phyloP scores from a whole-genome alignment of 2,797 vertebrate species.

The Hydrophis major region DNA sequence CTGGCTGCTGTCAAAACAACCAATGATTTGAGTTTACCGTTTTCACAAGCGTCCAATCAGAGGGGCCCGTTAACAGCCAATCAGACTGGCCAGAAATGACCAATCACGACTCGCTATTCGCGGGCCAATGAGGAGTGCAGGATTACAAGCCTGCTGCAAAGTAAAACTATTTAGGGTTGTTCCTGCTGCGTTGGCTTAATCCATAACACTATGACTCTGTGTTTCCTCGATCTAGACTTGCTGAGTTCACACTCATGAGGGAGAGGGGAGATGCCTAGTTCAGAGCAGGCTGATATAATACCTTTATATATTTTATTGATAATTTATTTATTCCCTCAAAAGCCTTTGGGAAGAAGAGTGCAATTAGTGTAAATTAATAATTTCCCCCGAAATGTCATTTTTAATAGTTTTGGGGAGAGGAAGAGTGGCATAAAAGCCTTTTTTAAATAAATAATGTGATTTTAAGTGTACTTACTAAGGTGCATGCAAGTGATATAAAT shows the following conservation, averaged over 20 bases:
- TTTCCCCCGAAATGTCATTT: background rate
- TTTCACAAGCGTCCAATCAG: too few relatives aligned
- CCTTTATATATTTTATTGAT: background rate
- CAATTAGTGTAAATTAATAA: background rate
- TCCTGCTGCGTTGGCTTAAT: too few relatives aligned
- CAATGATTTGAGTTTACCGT: too few relatives aligned
- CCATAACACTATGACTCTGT: background rate
- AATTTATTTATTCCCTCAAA: background rate
- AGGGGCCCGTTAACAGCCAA: too few relatives aligned
- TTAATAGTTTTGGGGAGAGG: background rate
- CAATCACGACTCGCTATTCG: too few relatives aligned
- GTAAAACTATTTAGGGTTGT: too few relatives aligned
- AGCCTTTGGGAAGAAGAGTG: background rate
- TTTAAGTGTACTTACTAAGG: background rate
- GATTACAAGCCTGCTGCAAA: too few relatives aligned
- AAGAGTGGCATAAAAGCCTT: background rate
- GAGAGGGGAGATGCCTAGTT: background rate
- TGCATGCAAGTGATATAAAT: background rate
- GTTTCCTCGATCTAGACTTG: background rate
- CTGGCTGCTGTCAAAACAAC: too few relatives aligned
- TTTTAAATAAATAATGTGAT: background rate
- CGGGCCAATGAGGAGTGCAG: too few relatives aligned
- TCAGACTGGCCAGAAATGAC: too few relatives aligned
- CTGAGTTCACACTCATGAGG: background rate
- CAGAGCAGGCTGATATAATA: background rate